phyloP scores from a whole-genome alignment of 2,113 vertebrate species.

The Crotophaga sulcirostris region DNA sequence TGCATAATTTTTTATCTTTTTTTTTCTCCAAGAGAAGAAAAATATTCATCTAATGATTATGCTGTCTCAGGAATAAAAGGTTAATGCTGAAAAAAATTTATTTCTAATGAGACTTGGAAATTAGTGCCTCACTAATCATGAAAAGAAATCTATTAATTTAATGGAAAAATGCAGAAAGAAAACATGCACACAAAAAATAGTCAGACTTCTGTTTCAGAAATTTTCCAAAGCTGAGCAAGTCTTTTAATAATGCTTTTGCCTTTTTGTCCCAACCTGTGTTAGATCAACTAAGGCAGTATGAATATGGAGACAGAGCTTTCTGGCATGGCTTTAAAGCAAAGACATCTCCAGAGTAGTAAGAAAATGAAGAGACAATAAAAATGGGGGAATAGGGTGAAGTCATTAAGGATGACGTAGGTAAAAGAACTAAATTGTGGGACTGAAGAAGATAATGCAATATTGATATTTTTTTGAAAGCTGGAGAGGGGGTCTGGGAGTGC shows the following conservation, averaged over 20 bases:
- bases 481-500: background rate
- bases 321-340: background rate
- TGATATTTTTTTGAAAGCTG: background rate
- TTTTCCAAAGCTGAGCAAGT: background rate
- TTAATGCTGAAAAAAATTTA: background rate
- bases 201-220: background rate
- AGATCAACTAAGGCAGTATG: background rate
- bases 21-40: background rate
- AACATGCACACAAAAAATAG: fast-evolving
- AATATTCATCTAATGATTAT: background rate
- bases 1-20: background rate
- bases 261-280: background rate
- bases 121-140: background rate
- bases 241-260: background rate
- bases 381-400: background rate
- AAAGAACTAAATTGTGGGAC: background rate
- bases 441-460: background rate
- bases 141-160: background rate
- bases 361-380: background rate
- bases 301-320: background rate
- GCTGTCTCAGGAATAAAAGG: background rate
- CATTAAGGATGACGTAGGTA: background rate
- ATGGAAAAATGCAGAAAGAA: background rate
- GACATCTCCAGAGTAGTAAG: background rate
- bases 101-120: background rate